phyloP scores from a whole-genome alignment of 2,888 invertebrate species.

The Resseliella maxima region DNA sequence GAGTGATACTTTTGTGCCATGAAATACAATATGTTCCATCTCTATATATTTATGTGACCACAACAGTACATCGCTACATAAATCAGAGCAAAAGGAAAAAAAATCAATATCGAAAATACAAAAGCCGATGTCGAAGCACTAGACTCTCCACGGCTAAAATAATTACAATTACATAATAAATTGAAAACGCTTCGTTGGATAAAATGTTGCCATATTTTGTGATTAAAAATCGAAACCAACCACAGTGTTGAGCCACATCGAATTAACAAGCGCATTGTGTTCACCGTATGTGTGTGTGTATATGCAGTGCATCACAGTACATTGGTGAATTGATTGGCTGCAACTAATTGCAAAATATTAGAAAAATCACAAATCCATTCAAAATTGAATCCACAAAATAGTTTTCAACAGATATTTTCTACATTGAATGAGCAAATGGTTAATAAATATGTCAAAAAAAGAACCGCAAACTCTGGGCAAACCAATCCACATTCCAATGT shows the following conservation, averaged over 20 bases:
- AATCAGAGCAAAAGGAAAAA: not conserved
- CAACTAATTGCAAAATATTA: not conserved
- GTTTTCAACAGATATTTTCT: not conserved
- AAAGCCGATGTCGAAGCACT: not conserved
- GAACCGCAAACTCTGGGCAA: not conserved
- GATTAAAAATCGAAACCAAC: not conserved
- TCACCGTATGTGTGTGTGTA: not conserved
- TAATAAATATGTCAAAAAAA: constrained; percentile 12
- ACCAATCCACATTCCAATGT: not conserved
- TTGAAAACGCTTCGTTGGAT: not conserved
- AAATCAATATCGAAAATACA: not conserved
- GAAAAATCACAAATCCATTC: not conserved
- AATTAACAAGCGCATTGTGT: not conserved
- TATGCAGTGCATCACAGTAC: not conserved
- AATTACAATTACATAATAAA: not conserved
- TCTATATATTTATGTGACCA: not conserved
- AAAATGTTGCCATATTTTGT: not conserved
- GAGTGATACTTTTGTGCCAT: not conserved
- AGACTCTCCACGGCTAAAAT: not conserved
- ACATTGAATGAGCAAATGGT: not conserved
- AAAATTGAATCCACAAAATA: not conserved
- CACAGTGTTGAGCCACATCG: not conserved
- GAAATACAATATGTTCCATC: not conserved
- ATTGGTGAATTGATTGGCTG: not conserved
- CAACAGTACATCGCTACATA: not conserved